Percentiles rank a stretch among this genome's conserved stretches.
These are phyloP conservation scores for Apodemia mormo DNA, from an alignment of 2,888 invertebrate species.

Conservation along the genomic window DNA sequence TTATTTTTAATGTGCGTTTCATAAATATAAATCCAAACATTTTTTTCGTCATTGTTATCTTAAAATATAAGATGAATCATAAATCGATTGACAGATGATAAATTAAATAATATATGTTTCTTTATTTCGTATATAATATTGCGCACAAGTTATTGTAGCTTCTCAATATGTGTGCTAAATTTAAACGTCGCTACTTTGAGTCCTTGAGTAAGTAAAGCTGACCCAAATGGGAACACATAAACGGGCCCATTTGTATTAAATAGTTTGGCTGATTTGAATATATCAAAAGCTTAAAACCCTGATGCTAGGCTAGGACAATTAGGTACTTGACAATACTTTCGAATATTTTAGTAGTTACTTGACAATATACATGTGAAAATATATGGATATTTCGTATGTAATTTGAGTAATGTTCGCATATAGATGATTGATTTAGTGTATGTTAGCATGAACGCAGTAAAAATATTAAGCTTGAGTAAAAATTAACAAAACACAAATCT, in stretches of 20 bases:
- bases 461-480: background rate
- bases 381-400: background rate
- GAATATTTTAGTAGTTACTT: conserved; percentile 17
- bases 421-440: conserved; percentile 3
- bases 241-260: background rate
- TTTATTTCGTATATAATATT: background rate
- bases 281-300: background rate
- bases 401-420: background rate
- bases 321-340: conserved; percentile 12
- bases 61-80: conserved; percentile 8
- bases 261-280: background rate
- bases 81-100: conserved; percentile 14
- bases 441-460: background rate
- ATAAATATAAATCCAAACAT: background rate
- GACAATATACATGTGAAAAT: conserved; percentile 11
- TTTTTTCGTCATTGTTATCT: background rate
- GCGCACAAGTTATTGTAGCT: conserved; percentile 16
- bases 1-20: conserved; percentile 5
- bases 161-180: conserved; percentile 3
- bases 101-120: background rate
- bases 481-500: background rate
- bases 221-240: background rate
- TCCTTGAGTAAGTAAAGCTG: background rate
- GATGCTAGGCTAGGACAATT: conserved; percentile 3
- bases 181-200: background rate